Evolutionary conservation across 2,113 vertebrate species (phyloP).

Genomic region (Tringa solitaria): DNA sequence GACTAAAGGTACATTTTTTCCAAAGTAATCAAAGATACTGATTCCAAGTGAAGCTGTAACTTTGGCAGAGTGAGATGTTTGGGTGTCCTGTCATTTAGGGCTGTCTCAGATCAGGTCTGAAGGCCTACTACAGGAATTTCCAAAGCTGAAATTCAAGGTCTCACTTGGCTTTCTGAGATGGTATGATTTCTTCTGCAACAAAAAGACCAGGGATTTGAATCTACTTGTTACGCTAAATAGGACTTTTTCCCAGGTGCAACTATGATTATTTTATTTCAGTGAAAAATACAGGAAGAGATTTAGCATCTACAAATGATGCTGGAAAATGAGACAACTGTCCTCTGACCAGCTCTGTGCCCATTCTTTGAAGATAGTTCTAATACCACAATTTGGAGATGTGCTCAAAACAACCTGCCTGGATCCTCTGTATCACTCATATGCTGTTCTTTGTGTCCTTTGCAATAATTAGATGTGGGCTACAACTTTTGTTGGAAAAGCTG

Average conservation of each 20-base stretch:
- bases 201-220: background rate
- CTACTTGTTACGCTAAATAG: background rate
- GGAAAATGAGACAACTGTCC: background rate
- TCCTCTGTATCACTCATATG: background rate
- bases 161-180: background rate
- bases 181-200: background rate
- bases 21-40: background rate
- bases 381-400: background rate
- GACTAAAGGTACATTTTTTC: background rate
- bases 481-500: background rate
- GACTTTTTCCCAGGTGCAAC: background rate
- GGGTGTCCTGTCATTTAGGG: background rate
- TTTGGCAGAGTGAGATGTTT: background rate
- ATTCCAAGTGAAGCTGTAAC: background rate
- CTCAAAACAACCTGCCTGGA: background rate
- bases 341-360: background rate
- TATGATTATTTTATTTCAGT: background rate
- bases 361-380: background rate
- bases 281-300: background rate
- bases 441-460: background rate
- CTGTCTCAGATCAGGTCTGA: background rate
- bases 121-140: background rate
- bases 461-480: background rate
- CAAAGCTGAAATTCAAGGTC: background rate
- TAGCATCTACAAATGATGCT: background rate